Percentiles rank a stretch among this genome's conserved stretches.
These are phyloP conservation scores for Xenopus tropicalis DNA, from an alignment of 2,113 vertebrate species.

Conservation along the genomic window DNA sequence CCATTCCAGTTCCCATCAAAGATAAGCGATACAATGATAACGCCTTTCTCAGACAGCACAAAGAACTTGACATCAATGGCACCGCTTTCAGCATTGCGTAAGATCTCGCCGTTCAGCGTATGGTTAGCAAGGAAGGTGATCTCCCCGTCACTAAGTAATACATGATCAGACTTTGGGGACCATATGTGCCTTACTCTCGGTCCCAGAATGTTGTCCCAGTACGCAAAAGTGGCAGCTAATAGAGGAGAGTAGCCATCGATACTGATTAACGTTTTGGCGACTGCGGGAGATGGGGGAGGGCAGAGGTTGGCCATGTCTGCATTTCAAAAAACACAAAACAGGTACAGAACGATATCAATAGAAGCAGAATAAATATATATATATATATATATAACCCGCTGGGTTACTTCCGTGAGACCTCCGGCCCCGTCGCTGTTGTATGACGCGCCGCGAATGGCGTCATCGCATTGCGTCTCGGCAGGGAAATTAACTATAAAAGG, in stretches of 20 bases:
- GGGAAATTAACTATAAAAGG: too few species aligned
- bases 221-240: slow-evolving; percentile 92
- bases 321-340: background rate
- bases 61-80: slow-evolving; percentile 98
- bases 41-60: slow-evolving; percentile 91
- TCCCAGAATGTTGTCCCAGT: slow-evolving; percentile 98
- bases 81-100: slow-evolving; percentile 90
- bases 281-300: slow-evolving; percentile 92
- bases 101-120: slow-evolving; percentile 94
- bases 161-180: slow-evolving; percentile 82
- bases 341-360: too few species aligned
- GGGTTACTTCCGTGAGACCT: too few species aligned
- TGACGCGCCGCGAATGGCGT: too few species aligned
- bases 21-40: slow-evolving; percentile 94
- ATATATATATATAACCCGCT: too few species aligned
- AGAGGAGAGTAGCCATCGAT: slow-evolving; percentile 88
- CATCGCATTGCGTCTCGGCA: too few species aligned
- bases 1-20: slow-evolving; percentile 97
- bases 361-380: too few species aligned
- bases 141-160: slow-evolving; percentile 87
- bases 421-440: too few species aligned
- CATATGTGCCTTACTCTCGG: slow-evolving; percentile 94
- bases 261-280: slow-evolving; percentile 88
- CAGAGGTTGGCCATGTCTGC: slow-evolving; percentile 81
- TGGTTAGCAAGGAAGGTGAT: slow-evolving; percentile 96